phyloP scores from a whole-genome alignment of 1,140 invertebrate genomes.

The Aphelenchoides avenae region DNA sequence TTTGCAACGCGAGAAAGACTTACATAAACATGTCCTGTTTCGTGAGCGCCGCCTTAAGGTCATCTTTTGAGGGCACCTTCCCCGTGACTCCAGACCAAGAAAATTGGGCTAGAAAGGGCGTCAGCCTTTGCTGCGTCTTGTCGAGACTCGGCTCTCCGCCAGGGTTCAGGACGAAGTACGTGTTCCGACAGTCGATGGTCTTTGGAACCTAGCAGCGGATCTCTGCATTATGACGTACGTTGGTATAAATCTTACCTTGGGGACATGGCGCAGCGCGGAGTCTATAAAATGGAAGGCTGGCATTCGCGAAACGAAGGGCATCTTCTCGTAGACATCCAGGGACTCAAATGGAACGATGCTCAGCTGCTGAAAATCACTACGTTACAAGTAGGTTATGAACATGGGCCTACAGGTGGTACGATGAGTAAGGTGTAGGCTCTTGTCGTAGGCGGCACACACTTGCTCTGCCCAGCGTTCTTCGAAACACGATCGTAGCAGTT shows the following conservation, averaged over 20 bases:
- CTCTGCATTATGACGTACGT: too few relatives aligned
- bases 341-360: slow-evolving; percentile 39
- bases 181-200: slow-evolving; percentile 41
- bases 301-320: slow-evolving; percentile 27
- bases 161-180: slow-evolving; percentile 52
- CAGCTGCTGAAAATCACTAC: slow-evolving; percentile 17
- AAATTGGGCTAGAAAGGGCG: slow-evolving; percentile 29
- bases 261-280: too few relatives aligned
- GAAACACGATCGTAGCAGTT: too few relatives aligned
- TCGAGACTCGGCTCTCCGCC: slow-evolving; percentile 48
- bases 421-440: slow-evolving; percentile 29
- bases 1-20: slow-evolving; percentile 29
- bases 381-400: slow-evolving; percentile 7
- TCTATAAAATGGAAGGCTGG: slow-evolving; percentile 44
- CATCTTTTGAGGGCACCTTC: slow-evolving; percentile 20
- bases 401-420: slow-evolving; percentile 19
- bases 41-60: slow-evolving; percentile 30
- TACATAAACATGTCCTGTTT: slow-evolving; percentile 47
- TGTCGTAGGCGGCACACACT: too few relatives aligned
- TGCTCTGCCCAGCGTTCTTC: too few relatives aligned
- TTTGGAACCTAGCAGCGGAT: slow-evolving; percentile 43
- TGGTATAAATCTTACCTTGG: too few relatives aligned
- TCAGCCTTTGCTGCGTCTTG: slow-evolving; percentile 42
- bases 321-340: slow-evolving; percentile 19
- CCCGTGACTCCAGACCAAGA: slow-evolving; percentile 41